Percentiles rank a stretch among this genome's conserved stretches.
These are phyloP conservation scores for Distichodus sexfasciatus DNA, from an alignment of 2,797 vertebrate species.

Conservation along the genomic window DNA sequence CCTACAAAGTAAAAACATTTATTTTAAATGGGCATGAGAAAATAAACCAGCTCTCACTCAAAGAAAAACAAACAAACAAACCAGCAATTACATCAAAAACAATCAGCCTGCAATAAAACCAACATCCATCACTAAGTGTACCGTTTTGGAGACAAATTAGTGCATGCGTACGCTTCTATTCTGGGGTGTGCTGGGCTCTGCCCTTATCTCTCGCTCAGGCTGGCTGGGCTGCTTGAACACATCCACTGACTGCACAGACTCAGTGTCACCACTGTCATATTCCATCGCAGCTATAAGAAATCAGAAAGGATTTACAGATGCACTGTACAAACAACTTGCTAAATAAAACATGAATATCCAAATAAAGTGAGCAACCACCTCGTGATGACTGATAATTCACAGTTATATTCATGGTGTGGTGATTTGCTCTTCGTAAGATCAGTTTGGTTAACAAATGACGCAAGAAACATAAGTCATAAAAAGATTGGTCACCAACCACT, in stretches of 20 bases:
- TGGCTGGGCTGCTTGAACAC: constrained; percentile 68
- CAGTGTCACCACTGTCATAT: constrained; percentile 87
- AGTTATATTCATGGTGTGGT: too few relatives aligned
- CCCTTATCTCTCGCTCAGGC: constrained; percentile 57
- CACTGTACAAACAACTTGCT: too few relatives aligned
- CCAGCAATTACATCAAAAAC: too few relatives aligned
- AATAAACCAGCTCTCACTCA: neutral
- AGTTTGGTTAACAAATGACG: too few relatives aligned
- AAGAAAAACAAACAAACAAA: constrained; percentile 1
- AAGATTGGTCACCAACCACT: too few relatives aligned
- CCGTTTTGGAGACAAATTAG: constrained; percentile 95
- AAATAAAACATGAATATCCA: too few relatives aligned
- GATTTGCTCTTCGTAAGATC: too few relatives aligned
- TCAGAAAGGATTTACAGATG: neutral
- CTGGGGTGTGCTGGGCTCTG: constrained; percentile 80
- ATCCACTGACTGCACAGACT: constrained; percentile 77
- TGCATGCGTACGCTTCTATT: constrained; percentile 80
- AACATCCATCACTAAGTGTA: constrained; percentile 53
- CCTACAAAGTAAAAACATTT: constrained; percentile 64
- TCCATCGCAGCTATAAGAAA: constrained; percentile 69
- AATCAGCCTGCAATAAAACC: neutral
- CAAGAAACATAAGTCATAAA: too few relatives aligned
- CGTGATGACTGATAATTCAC: too few relatives aligned
- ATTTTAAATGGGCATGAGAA: neutral
- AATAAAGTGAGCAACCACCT: too few relatives aligned